A percentile compares a stretch with the other conserved stretches of the same genome.
Evolutionary conservation across 2,113 vertebrate genomes (phyloP).

Genomic region (Oreochromis aureus): DNA sequence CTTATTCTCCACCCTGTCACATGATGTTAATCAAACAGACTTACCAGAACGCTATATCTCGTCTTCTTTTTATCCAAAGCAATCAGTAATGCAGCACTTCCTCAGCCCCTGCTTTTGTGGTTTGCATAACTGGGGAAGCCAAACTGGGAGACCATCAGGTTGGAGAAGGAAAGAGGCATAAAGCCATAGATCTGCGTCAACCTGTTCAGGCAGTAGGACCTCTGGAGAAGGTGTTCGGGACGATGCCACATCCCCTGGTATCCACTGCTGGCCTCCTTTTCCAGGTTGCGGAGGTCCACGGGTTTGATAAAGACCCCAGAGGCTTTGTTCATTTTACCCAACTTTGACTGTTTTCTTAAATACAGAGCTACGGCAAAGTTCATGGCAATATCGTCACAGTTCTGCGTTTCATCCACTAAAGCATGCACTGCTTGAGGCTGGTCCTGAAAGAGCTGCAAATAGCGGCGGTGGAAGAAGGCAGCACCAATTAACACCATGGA

Average conservation of each 20-base stretch:
- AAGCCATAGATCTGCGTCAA: constrained; percentile 80
- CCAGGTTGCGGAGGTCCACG: constrained; percentile 85
- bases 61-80: not conserved
- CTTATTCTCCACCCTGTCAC: not conserved
- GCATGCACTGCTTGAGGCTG: constrained; percentile 76
- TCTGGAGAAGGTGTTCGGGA: constrained; percentile 87
- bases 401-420: constrained; percentile 89
- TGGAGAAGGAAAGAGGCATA: constrained; percentile 91
- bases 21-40: not conserved
- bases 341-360: constrained; percentile 17
- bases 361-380: constrained; percentile 84
- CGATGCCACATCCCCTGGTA: constrained; percentile 95
- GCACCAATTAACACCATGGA: constrained; percentile 94
- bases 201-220: constrained; percentile 90
- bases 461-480: constrained; percentile 84
- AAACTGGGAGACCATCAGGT: constrained; percentile 94
- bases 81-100: not conserved
- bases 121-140: constrained; percentile 93
- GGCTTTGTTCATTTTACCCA: constrained; percentile 52
- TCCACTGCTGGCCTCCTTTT: constrained; percentile 84
- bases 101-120: constrained; percentile 79
- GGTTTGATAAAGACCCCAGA: constrained; percentile 91
- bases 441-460: constrained; percentile 84
- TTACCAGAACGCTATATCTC: not conserved
- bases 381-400: constrained; percentile 93